Base-by-base conservation (phyloP, 2,888 invertebrate genomes). In the Chironomus tentans region DNA sequence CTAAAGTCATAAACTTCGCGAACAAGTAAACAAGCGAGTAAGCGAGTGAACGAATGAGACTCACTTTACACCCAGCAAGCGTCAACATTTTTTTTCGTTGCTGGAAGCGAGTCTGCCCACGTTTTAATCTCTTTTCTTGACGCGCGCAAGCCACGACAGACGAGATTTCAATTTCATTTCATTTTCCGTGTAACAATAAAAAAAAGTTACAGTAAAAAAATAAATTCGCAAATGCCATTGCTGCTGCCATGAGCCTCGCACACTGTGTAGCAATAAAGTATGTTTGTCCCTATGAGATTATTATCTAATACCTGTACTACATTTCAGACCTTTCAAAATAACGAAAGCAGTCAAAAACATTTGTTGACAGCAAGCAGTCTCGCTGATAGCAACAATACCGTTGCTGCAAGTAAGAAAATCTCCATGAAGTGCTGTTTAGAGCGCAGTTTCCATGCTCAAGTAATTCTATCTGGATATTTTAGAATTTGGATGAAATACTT, bases 81-180 rank as follows among this genome's bases (percentile, higher is more conserved):
- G 21, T 24, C 21, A 13, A 13, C 65, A 65, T 13, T 24, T 18
- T 65, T 24, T 24, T 48, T 18, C 21, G 70, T 22, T 47, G 21
- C 68, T 38, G 28, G 28, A 48, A 70, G 70, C 70, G 18, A 48
- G 70, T 70, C 70, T 70, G 70, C 70, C 70, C 47, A 70, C 70
- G 70, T 12, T 47, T 70, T 47, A 70, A 46, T 70, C 70, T 38
- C 28, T 38, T 24, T 68, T 28, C 18, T 18, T 70, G 70, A 70
- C 70, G 46, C 18, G 70, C 15, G 2, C 65, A 38, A 38, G 38
- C 38, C 10, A 47, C 70, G 70, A 48, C 47, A 46, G 70, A 47
- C 48, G 70, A 70, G 70, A 70, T 70, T 69, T 70, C 70, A 70
- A 15, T 68, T 70, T 70, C 46, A 47, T 70, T 47, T 68, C 38